These are phyloP conservation scores for Therioaphis trifolii DNA, from an alignment of 2,888 invertebrate species.

Conservation along the genomic window DNA sequence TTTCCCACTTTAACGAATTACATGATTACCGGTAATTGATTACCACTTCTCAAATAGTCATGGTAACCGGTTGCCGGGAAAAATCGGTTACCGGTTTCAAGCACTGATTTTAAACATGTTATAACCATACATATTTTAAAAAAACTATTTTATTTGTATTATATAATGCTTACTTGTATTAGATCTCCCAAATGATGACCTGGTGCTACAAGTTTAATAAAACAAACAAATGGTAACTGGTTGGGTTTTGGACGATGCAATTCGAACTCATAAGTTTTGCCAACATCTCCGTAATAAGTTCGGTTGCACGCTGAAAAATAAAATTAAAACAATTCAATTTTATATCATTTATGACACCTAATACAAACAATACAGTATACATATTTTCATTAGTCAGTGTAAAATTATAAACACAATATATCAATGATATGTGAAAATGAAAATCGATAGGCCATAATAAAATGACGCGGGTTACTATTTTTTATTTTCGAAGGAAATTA, in stretches of 20 bases:
- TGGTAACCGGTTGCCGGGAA: no score
- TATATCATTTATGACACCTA: no score
- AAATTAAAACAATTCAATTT: neutral
- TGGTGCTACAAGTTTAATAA: conserved; percentile 86
- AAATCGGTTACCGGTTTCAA: no score
- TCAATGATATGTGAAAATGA: neutral
- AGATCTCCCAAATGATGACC: conserved; percentile 87
- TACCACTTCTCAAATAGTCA: no score
- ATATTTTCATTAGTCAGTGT: no score
- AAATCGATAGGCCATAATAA: neutral
- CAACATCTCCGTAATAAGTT: conserved; percentile 90
- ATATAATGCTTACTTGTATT: conserved; percentile 82
- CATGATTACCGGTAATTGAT: no score
- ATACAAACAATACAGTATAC: no score
- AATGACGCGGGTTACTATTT: neutral
- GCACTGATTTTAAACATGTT: no score
- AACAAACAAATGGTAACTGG: conserved; percentile 87
- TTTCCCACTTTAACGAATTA: no score
- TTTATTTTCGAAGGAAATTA: neutral
- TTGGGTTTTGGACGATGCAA: conserved; percentile 87
- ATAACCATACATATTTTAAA: neutral
- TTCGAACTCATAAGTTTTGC: conserved; percentile 86
- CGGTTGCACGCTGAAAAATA: conserved; percentile 81
- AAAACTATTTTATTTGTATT: no score
- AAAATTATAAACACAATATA: neutral